Evolutionary conservation across 30 jellyfish, hydroid and myxozoan species (phyloP).

Genomic region (Aurelia coerulea): DNA sequence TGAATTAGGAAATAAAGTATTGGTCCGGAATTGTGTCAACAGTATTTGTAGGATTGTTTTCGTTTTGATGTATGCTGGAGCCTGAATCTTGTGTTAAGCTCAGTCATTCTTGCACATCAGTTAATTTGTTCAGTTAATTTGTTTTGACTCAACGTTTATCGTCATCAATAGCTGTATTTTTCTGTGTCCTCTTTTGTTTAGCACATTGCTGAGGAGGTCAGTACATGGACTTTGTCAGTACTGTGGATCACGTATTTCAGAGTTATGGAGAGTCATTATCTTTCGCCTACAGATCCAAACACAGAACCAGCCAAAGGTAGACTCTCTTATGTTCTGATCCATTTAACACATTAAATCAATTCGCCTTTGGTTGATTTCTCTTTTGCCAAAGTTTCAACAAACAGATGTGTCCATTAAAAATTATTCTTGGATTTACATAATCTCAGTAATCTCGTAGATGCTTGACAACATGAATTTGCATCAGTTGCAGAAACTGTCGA

Average conservation of each 20-base stretch:
- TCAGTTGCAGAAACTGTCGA: too few species aligned
- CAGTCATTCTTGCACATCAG: too few species aligned
- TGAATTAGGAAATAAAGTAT: too few species aligned
- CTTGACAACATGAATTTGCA: too few species aligned
- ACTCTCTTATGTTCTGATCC: not conserved
- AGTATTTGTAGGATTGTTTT: too few species aligned
- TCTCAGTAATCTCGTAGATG: too few species aligned
- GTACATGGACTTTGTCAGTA: slow-evolving; percentile 34
- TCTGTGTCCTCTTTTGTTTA: not conserved
- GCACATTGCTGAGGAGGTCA: slow-evolving; percentile 31
- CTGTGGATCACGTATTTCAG: slow-evolving; percentile 24
- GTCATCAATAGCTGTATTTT: not conserved
- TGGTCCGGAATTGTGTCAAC: too few species aligned
- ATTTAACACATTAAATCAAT: not conserved
- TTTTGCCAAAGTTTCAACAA: not conserved
- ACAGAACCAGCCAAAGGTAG: slow-evolving; percentile 19
- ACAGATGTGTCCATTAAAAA: not conserved
- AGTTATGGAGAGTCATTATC: slow-evolving; percentile 20
- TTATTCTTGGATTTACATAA: not conserved
- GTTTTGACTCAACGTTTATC: not conserved
- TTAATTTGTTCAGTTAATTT: too few species aligned
- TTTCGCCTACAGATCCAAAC: slow-evolving; percentile 15
- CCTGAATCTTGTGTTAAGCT: too few species aligned
- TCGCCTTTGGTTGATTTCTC: not conserved
- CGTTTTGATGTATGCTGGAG: too few species aligned